phyloP scores from a whole-genome alignment of 2,888 invertebrate species.

The Drosophila melanosoma region DNA sequence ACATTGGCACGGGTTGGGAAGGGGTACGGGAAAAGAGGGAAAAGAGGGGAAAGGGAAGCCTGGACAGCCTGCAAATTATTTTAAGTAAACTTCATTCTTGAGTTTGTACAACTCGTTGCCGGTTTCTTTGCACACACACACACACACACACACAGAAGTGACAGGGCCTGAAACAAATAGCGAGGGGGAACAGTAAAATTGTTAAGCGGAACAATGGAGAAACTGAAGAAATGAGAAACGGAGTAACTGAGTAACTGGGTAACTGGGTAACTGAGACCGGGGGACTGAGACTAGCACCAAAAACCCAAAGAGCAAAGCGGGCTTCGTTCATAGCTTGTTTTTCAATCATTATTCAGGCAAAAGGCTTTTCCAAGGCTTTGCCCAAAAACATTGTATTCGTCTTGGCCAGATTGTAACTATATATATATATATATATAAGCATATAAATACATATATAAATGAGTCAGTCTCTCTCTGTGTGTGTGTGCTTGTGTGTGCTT shows the following conservation, averaged over 20 bases:
- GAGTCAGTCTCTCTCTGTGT: constrained; percentile 9
- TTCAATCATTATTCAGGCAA: constrained; percentile 81
- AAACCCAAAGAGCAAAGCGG: constrained; percentile 19
- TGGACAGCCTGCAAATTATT: constrained; percentile 79
- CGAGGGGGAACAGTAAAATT: not conserved
- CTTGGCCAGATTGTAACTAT: constrained; percentile 45
- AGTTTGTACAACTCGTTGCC: constrained; percentile 76
- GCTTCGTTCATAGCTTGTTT: constrained; percentile 71
- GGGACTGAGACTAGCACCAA: constrained; percentile 11
- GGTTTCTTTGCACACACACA: constrained; percentile 18
- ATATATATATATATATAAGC: constrained; percentile 28
- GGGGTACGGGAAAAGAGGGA: not conserved
- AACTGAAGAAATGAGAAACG: not conserved
- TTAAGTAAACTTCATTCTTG: constrained; percentile 77
- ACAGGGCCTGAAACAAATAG: not conserved
- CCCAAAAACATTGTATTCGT: constrained; percentile 71
- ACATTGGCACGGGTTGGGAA: not conserved
- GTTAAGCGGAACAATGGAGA: not conserved
- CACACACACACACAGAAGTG: constrained; percentile 16
- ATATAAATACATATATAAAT: constrained; percentile 13
- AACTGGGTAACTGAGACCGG: constrained; percentile 8
- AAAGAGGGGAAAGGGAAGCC: constrained; percentile 25
- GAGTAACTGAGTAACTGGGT: not conserved
- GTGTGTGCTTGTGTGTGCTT: constrained; percentile 21
- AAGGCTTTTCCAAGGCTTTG: constrained; percentile 75